Base-by-base conservation (phyloP, 2,888 invertebrate species). In the Portevinia maculata region DNA sequence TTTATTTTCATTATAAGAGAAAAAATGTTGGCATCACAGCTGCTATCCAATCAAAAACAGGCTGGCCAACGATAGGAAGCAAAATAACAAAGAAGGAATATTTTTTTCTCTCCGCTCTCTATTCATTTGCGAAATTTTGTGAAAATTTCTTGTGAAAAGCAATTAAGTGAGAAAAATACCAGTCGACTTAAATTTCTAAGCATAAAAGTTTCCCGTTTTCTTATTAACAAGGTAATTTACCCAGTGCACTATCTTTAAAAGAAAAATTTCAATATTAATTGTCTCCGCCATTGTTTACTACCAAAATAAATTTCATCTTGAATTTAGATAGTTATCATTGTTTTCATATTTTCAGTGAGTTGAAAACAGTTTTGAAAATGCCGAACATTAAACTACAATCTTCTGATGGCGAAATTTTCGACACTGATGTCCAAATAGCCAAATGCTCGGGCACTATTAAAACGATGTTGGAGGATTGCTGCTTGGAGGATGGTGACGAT, bases 361-460 rank as follows among this genome's bases (percentile, higher is more conserved):
- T 39, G 13, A 53, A 28, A n/a, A 41, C 11, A 28, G 46, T 28
- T 24, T 5, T 8, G 3, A 65, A 87, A 95, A 98, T 98, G 98
- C 97, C 98, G 37, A 96, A 94, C 87, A 98, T 99, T 86, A 98
- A 97, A 89, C 92, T 99, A 85, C 97, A 98, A 91, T 98, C 98
- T 81, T 97, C 97, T 0, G 98, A 99, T 91, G 97, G 96, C 60
- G 98, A 99, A 90, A 95, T 96, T 21, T 99, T 99, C 89, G 97
- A 97, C 86, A 98, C 99, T 0, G 98, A 99, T 88, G 96, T 98
- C 0, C 98, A 99, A 90, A 98, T 99, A 76, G 99, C 99, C 50
- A 97, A 98, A 92, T 98, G 98, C 90, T 99, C 98, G 0, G 97
- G 98, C 13, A 99, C 99, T 0, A 98, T 99, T 86, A 99, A 98